These are phyloP conservation scores for Amblyjoppa fuscipennis DNA, from an alignment of 2,888 invertebrate species.

Conservation along the genomic window DNA sequence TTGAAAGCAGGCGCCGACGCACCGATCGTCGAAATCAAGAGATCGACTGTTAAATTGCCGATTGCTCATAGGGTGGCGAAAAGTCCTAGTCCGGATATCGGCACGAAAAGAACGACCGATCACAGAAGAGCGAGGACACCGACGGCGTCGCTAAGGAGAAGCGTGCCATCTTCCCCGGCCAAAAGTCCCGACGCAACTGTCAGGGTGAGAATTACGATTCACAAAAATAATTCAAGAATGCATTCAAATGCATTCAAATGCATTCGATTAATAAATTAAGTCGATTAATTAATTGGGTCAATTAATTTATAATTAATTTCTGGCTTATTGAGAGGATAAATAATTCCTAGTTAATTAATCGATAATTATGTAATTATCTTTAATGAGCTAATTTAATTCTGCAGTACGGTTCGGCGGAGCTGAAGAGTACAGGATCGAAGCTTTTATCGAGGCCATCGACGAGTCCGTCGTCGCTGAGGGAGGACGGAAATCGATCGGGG, in stretches of 20 bases:
- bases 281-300: neutral
- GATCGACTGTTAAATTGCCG: constrained; percentile 67
- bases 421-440: constrained; percentile 69
- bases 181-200: constrained; percentile 72
- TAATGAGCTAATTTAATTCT: constrained; percentile 24
- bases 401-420: constrained; percentile 68
- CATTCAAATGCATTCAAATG: constrained; percentile 6
- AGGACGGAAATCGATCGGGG: constrained; percentile 68
- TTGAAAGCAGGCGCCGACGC: constrained; percentile 56
- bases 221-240: neutral
- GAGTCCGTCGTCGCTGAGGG: constrained; percentile 50
- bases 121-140: constrained; percentile 58
- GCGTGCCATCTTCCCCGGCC: constrained; percentile 72
- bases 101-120: constrained; percentile 67
- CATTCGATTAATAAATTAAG: neutral
- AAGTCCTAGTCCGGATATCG: constrained; percentile 76
- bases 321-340: neutral
- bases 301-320: no score
- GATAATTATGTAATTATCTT: neutral
- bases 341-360: no score
- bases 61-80: constrained; percentile 75
- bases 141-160: constrained; percentile 68
- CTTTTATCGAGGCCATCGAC: constrained; percentile 66
- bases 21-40: constrained; percentile 63
- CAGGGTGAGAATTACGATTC: constrained; percentile 70